Percentiles rank a stretch among this genome's conserved stretches.
Conservation (phyloP, 2,113 vertebrate genomes). For the Mormyrus lacerda region DNA sequence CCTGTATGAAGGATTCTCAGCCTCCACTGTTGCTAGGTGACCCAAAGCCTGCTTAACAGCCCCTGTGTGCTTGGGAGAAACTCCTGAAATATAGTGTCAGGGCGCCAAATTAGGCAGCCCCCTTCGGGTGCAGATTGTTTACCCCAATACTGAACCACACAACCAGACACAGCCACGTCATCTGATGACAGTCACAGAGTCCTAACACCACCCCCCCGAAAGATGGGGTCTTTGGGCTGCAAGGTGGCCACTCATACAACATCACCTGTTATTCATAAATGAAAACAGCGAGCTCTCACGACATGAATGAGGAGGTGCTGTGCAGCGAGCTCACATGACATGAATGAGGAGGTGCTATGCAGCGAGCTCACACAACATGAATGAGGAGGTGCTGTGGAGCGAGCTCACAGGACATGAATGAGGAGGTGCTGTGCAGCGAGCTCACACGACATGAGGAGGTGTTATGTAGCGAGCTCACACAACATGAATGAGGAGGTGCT, state of each 20-base stretch:
- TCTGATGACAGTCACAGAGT: background rate
- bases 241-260: background rate
- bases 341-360: too few species aligned
- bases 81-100: background rate
- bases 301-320: too few species aligned
- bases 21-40: background rate
- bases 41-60: background rate
- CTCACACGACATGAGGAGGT: too few species aligned
- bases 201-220: background rate
- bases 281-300: too few species aligned
- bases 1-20: background rate
- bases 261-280: background rate
- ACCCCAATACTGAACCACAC: background rate
- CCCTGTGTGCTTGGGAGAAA: background rate
- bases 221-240: background rate
- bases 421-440: too few species aligned
- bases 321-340: too few species aligned
- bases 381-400: background rate
- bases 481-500: too few species aligned
- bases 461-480: too few species aligned
- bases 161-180: background rate
- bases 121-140: background rate
- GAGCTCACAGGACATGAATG: too few species aligned
- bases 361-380: too few species aligned
- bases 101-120: background rate